Percentiles rank a stretch among this genome's conserved stretches.
These are phyloP conservation scores for Pterostichus niger DNA, from an alignment of 2,888 invertebrate species.

Conservation along the genomic window DNA sequence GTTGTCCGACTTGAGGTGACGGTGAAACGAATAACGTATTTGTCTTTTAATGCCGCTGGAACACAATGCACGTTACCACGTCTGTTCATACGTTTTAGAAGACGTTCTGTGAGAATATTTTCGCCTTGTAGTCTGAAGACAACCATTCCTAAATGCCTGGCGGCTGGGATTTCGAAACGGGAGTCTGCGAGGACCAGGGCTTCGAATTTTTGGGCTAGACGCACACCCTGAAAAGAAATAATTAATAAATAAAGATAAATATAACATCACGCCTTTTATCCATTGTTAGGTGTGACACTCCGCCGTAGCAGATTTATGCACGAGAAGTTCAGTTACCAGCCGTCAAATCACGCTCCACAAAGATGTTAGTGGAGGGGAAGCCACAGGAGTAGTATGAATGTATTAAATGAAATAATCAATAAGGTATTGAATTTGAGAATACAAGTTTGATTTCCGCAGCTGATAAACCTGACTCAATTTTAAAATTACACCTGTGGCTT, in stretches of 20 bases:
- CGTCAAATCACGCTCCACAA: too few species aligned
- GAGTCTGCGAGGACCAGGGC: conserved; percentile 89
- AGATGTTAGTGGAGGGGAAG: too few species aligned
- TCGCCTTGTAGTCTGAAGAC: conserved; percentile 93
- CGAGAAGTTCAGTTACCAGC: too few species aligned
- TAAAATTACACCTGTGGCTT: too few species aligned
- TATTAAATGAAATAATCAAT: conserved; percentile 75
- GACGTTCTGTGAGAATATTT: conserved; percentile 91
- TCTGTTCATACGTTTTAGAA: conserved; percentile 92
- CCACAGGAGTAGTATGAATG: too few species aligned
- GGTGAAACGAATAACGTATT: conserved; percentile 95
- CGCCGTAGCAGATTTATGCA: too few species aligned
- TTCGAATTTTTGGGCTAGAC: conserved; percentile 94
- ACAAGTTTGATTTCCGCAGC: too few species aligned
- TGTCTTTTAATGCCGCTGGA: conserved; percentile 94
- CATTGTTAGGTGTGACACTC: too few species aligned
- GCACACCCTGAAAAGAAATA: conserved; percentile 84
- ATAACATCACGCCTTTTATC: too few species aligned
- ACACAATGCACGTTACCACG: conserved; percentile 95
- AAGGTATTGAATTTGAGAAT: too few species aligned
- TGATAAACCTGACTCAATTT: too few species aligned
- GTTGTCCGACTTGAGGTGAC: conserved; percentile 94
- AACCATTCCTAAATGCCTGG: conserved; percentile 92
- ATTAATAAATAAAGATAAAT: too few species aligned
- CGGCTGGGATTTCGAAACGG: conserved; percentile 94